These are phyloP conservation scores for Protobothrops mucrosquamatus DNA, from an alignment of 2,113 vertebrate genomes.

Conservation along the genomic window DNA sequence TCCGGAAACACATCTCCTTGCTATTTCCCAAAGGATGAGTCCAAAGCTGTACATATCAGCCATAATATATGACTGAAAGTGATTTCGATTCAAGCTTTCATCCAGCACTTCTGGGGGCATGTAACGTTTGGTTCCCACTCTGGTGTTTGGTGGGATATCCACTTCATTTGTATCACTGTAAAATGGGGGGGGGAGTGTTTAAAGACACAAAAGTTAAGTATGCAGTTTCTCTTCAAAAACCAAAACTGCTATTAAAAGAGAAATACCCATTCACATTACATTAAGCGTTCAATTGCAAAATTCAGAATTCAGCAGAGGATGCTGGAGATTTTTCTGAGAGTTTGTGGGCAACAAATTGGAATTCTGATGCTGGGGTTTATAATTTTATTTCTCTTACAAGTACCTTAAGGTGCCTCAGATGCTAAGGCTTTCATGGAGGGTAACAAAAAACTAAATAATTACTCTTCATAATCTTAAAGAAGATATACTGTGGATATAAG, in stretches of 20 bases:
- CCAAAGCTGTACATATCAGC: constrained; percentile 99
- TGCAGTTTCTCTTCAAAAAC: not conserved
- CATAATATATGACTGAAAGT: constrained; percentile 98
- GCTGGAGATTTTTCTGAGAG: constrained; percentile 39
- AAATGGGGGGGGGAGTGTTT: not conserved
- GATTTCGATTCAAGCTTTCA: constrained; percentile 90
- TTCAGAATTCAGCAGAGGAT: constrained; percentile 46
- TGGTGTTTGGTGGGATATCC: constrained; percentile 93
- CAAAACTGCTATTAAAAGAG: not conserved
- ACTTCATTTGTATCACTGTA: constrained; percentile 94
- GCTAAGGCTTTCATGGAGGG: constrained; percentile 30
- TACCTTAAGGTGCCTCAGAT: constrained; percentile 35
- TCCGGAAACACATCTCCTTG: constrained; percentile 91
- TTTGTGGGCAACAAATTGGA: constrained; percentile 49
- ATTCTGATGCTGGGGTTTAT: constrained; percentile 49
- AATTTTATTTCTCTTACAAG: constrained; percentile 52
- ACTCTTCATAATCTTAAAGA: not conserved
- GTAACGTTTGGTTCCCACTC: constrained; percentile 95
- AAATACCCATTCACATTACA: constrained; percentile 12
- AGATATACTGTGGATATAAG: not conserved
- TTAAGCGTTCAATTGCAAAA: constrained; percentile 55
- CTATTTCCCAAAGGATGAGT: constrained; percentile 96
- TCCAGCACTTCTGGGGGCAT: constrained; percentile 97
- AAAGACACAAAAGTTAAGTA: not conserved
- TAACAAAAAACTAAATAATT: not conserved